Conservation (phyloP, 2,113 vertebrate species). For the Passer domesticus region DNA sequence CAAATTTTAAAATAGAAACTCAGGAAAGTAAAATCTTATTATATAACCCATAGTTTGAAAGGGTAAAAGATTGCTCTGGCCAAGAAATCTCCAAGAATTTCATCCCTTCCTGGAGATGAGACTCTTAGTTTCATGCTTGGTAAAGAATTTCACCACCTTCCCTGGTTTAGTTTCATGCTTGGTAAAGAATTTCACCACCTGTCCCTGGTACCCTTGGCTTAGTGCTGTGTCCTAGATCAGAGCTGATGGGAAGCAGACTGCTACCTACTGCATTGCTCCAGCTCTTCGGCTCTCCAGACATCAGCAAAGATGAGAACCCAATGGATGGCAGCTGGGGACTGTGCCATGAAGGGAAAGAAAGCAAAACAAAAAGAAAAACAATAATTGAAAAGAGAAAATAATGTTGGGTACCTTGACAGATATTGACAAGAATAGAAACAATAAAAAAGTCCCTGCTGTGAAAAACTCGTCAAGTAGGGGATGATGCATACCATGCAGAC, state of each 20-base stretch:
- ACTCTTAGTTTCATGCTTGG: neutral
- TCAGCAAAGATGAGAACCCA: neutral
- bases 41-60: neutral
- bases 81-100: neutral
- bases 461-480: neutral
- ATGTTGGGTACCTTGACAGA: neutral
- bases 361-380: neutral
- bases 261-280: neutral
- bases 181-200: neutral
- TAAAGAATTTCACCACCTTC: too few species aligned
- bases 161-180: neutral
- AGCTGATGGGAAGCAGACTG: neutral
- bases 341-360: neutral
- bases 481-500: neutral
- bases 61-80: neutral
- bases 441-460: neutral
- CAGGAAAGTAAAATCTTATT: neutral
- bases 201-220: neutral
- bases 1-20: neutral
- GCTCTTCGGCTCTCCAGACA: neutral
- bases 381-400: neutral
- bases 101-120: neutral
- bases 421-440: slow-evolving; percentile 10
- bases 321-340: neutral
- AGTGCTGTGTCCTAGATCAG: neutral